Base-by-base conservation (phyloP, 2,888 invertebrate genomes). In the Atethmia centrago region DNA sequence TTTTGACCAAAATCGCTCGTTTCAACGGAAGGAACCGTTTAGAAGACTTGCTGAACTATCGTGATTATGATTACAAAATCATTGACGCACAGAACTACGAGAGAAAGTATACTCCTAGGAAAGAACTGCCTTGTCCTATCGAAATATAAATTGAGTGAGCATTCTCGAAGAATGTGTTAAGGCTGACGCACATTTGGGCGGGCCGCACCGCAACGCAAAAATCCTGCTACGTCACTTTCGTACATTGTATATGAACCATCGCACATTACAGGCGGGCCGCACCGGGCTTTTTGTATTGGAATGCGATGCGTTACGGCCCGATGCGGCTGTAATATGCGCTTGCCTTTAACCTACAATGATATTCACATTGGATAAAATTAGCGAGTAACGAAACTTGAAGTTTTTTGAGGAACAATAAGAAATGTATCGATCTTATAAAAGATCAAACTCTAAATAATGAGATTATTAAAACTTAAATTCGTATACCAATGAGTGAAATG, bases 11-110 rank as follows among this genome's bases (percentile, higher is more conserved):
- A 5, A 95, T 96, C 40, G 90, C 95, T 49, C 93, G 94, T 70
- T 95, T 94, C 82, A 96, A 96, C 82, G 93, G 90, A 1, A 89
- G 85, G 66, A 94, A 94, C 82, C 91, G 96, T 25, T 71, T 95
- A 3, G 95, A 95, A 45, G 95, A 96, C 74, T 83, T 95, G 7
- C 84, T 95, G 0, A 93, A 95, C 85, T 96, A 95, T 77, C 90
- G 96, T 25, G 95, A 96, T 61, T 96, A 93, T 55, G 94, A 95
- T 56, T 95, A 92, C 74, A 89, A 92, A 31, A 80, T 96, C 2
- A 78, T 93, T 14, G 94, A 95, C 45, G 88, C 91, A 5, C 65
- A 86, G 5, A 90, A 91, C 61, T 96, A 92, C 71, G 91, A 92
- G 45, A 90, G 94, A 47, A 89, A 85, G 74, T 93, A 95, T 71